These are phyloP conservation scores for Dendrolimus kikuchii DNA, from an alignment of 1,140 invertebrate genomes.

Conservation along the genomic window DNA sequence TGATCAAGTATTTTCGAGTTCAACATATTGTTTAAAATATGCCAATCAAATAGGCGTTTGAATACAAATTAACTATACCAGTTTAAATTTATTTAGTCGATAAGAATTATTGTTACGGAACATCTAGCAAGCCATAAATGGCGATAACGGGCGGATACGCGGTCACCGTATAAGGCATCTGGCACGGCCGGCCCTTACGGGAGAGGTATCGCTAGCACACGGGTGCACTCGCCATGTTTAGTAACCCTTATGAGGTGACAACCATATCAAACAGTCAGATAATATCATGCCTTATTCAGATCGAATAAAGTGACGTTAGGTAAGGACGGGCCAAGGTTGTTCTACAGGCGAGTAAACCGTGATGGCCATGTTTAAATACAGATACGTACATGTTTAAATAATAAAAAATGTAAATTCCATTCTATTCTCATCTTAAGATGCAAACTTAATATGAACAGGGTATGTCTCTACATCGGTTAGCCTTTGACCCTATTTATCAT, in stretches of 20 bases:
- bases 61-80: constrained; percentile 12
- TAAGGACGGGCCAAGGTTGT: constrained; percentile 13
- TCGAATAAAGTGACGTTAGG: constrained; percentile 4
- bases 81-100: constrained; percentile 27
- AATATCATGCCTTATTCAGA: constrained; percentile 18
- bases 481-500: no score
- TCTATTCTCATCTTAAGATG: no score
- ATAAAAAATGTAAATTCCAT: no score
- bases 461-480: no score
- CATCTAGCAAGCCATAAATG: constrained; percentile 21
- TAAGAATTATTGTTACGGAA: constrained; percentile 26
- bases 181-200: constrained; percentile 21
- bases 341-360: background rate
- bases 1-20: no score
- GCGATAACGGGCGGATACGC: constrained; percentile 38
- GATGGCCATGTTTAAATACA: background rate
- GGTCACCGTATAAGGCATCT: constrained; percentile 34
- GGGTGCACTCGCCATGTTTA: constrained; percentile 21
- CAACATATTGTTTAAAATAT: background rate
- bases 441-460: no score
- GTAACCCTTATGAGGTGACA: constrained; percentile 20
- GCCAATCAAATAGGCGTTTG: constrained; percentile 11
- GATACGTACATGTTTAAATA: background rate
- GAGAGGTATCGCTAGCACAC: constrained; percentile 12
- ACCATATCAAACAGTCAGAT: constrained; percentile 22